Percentiles rank a stretch among this genome's conserved stretches.
phyloP scores from a whole-genome alignment of 2,113 vertebrate species.

The Siniperca knerii region DNA sequence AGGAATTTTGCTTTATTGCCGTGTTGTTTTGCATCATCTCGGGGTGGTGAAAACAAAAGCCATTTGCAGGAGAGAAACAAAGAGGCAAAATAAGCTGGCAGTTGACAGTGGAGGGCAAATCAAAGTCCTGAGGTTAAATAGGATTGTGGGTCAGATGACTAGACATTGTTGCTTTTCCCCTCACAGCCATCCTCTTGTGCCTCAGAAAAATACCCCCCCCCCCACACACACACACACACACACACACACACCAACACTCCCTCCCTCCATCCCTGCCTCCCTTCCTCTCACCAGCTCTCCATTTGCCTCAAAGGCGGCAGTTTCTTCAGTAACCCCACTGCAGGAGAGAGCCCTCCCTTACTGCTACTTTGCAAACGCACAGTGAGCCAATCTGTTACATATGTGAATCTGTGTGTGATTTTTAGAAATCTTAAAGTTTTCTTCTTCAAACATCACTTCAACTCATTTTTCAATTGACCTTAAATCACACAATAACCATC shows the following conservation, averaged over 20 bases:
- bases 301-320: conserved; percentile 62
- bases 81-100: conserved; percentile 46
- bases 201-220: conserved; percentile 45
- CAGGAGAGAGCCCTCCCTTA: conserved; percentile 45
- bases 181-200: conserved; percentile 52
- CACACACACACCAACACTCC: not conserved
- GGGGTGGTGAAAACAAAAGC: conserved; percentile 13
- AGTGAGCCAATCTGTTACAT: not conserved
- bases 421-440: not conserved
- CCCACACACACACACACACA: no score
- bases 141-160: conserved; percentile 81
- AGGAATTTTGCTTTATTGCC: conserved; percentile 5
- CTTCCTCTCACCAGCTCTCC: conserved; percentile 39
- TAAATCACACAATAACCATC: not conserved
- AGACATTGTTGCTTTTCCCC: conserved; percentile 61
- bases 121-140: conserved; percentile 77
- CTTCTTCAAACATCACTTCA: not conserved
- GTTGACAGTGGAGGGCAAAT: conserved; percentile 71
- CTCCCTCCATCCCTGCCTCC: conserved; percentile 8
- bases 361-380: conserved; percentile 34
- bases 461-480: not conserved
- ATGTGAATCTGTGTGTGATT: not conserved
- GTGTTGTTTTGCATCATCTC: not conserved
- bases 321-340: conserved; percentile 52
- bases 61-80: conserved; percentile 46